phyloP scores from a whole-genome alignment of 2,888 invertebrate species.

The Linyphia triangularis region DNA sequence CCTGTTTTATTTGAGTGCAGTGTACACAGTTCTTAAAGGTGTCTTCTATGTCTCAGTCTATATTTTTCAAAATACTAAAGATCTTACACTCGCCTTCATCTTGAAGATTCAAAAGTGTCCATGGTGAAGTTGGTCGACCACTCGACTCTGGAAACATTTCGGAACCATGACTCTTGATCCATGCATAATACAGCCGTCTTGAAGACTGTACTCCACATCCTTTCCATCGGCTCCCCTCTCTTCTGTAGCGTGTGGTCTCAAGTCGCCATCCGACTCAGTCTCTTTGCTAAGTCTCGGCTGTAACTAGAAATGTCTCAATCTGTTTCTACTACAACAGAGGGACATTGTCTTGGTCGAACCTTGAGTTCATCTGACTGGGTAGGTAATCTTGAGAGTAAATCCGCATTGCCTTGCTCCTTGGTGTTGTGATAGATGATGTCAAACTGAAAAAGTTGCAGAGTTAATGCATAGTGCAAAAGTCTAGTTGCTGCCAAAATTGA shows the following conservation, averaged over 20 bases:
- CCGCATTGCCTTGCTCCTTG: not conserved
- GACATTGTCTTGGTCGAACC: not conserved
- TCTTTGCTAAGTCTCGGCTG: not conserved
- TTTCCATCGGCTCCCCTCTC: not conserved
- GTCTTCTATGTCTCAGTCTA: constrained; percentile 23
- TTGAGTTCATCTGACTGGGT: not conserved
- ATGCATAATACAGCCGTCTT: constrained; percentile 19
- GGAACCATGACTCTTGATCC: constrained; percentile 9
- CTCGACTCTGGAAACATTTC: too few relatives aligned
- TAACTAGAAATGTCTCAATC: constrained; percentile 15
- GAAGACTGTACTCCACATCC: constrained; percentile 13
- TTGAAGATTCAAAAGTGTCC: constrained; percentile 19
- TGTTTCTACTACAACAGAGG: not conserved
- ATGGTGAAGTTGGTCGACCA: not conserved
- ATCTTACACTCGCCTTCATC: constrained; percentile 1
- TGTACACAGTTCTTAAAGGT: not conserved
- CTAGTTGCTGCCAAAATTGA: too few relatives aligned
- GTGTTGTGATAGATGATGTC: not conserved
- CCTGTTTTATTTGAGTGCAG: constrained; percentile 2
- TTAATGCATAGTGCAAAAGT: not conserved
- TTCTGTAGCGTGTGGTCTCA: not conserved
- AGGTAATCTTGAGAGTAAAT: not conserved
- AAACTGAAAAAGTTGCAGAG: not conserved
- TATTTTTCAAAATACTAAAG: not conserved
- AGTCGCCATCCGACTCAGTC: constrained; percentile 5